Evolutionary conservation across 2,888 invertebrate genomes (phyloP), one percentile per base, ranked within the genome.

Genomic region (Scrobipalpa costella): DNA sequence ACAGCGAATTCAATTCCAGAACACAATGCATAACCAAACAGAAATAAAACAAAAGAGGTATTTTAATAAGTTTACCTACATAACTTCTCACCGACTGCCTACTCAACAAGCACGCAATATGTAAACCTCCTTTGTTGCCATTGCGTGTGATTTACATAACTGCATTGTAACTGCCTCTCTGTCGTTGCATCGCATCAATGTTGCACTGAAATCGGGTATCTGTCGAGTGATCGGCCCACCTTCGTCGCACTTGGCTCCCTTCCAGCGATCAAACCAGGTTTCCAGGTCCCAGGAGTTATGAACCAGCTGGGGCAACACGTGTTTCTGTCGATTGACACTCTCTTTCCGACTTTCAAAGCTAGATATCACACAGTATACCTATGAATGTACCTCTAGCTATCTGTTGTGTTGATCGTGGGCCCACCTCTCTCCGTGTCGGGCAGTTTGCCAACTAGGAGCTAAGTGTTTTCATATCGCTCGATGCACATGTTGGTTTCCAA

Each of bases 241-340:
- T 80, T 69, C 73, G 76, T 63, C 79, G 71, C 76, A 78, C 71
- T 78, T 81, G 82, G 81, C 79, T 36, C 6, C n/a, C 36, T 34
- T 75, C 82, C 81, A 81, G 69, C 66, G 15, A 40, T 7, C 68
- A 36, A 27, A 64, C 38, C 66, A 49, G 60, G 66, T 33, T 34
- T 34, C 3, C 15, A 27, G 55, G 55, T 27, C 55, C 33, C n/a
- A 9, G 19, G 52, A 34, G 34, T 8, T 55, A 52, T 52, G 19
- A 11, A 52, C 50, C 21, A 21, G 6, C 15, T n/a, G n/a, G 3
- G 13, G 3, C 11, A 40, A 15, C 44, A 44, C n/a, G n/a, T 15
- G 44, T 44, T 44, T 27, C 27, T 27, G 27, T 27, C 44, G 44
- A 44, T 44, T 44, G 44, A 44, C 44, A 44, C 44, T 44, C 15